Conservation (phyloP, 2,888 invertebrate genomes). For the Carpatolechia fugitivella region DNA sequence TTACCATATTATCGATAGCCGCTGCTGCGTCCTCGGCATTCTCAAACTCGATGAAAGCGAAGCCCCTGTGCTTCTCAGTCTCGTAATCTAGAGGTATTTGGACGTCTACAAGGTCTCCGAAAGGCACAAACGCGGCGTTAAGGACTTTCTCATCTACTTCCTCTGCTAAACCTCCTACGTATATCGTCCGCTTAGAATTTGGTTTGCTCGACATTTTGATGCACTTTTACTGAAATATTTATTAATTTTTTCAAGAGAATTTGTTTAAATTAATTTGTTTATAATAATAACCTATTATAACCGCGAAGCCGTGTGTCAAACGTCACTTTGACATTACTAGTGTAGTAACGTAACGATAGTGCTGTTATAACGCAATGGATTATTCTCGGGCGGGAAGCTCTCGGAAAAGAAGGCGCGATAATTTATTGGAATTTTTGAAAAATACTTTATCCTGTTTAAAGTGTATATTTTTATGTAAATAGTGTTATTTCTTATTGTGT, state of each 20-base stretch:
- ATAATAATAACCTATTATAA: not conserved
- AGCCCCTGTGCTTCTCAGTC: conserved; percentile 97
- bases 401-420: too few relatives aligned
- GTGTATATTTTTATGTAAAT: too few relatives aligned
- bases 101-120: conserved; percentile 98
- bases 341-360: too few relatives aligned
- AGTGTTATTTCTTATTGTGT: too few relatives aligned
- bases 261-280: not conserved
- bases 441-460: too few relatives aligned
- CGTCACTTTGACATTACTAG: not conserved
- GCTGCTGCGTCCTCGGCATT: conserved; percentile 98
- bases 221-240: not conserved
- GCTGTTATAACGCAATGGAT: too few relatives aligned
- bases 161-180: conserved; percentile 93
- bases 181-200: conserved; percentile 89
- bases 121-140: conserved; percentile 98
- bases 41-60: conserved; percentile 99
- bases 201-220: conserved; percentile 69
- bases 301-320: not conserved
- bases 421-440: too few relatives aligned
- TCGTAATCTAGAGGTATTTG: conserved; percentile 99
- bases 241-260: not conserved
- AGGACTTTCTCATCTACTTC: conserved; percentile 98
- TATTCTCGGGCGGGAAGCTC: too few relatives aligned
- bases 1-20: conserved; percentile 99